Conservation (phyloP, 2,113 vertebrate genomes). For the rat (Rattus norvegicus) region GRCr8 NC_086039.1:56227501-56228000, state of each 20-base stretch:
- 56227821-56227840: not conserved
- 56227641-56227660: too few species aligned
- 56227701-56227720: not conserved
- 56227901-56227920: not conserved
- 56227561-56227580: not conserved
- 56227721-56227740: not conserved
- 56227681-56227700: not conserved
- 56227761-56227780: not conserved
- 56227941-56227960: not conserved
- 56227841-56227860: not conserved
- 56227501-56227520: not conserved
- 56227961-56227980: not conserved
- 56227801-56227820: not conserved
- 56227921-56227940: not conserved
- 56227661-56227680: too few species aligned
- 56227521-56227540: not conserved
- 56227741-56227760: not conserved
- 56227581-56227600: too few species aligned
- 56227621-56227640: too few species aligned
- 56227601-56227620: too few species aligned
- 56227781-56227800: not conserved
- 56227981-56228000: not conserved
- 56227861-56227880: not conserved
- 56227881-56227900: not conserved
- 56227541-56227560: not conserved